A percentile compares a stretch with the other conserved stretches of the same genome.
Evolutionary conservation across 2,113 vertebrate genomes (phyloP).

Genomic region (Ptilonorhynchus violaceus): DNA sequence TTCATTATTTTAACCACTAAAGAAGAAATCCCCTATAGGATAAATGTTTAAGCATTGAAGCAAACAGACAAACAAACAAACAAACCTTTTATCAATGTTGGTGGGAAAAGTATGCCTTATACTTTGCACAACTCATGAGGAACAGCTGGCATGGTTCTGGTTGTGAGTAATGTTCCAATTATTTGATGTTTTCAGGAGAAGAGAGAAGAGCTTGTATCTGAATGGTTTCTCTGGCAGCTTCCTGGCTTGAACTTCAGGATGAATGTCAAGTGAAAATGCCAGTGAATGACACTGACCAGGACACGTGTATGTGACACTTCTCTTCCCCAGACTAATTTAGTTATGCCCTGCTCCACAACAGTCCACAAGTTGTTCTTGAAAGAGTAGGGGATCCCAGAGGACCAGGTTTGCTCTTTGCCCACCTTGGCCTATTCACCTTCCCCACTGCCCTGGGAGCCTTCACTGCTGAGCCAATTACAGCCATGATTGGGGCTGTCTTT

Average conservation of each 20-base stretch:
- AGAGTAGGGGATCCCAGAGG: neutral
- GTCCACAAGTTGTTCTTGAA: neutral
- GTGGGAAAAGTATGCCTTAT: neutral
- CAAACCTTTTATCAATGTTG: neutral
- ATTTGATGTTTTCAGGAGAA: neutral
- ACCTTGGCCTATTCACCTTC: constrained; percentile 15
- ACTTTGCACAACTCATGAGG: neutral
- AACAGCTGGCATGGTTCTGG: neutral
- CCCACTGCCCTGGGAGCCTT: neutral
- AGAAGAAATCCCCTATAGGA: neutral
- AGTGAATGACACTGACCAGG: neutral
- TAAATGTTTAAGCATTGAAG: neutral
- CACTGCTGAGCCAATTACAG: neutral
- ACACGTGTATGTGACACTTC: neutral
- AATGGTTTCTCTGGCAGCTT: constrained; percentile 2
- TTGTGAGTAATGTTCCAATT: neutral
- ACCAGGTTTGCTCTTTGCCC: neutral
- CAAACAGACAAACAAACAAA: neutral
- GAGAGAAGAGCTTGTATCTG: neutral
- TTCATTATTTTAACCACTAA: neutral
- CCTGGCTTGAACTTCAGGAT: neutral
- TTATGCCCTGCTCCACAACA: neutral
- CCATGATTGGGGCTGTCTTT: neutral
- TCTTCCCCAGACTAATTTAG: neutral
- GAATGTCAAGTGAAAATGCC: neutral